These are phyloP conservation scores for Rhegmatorhina hoffmannsi DNA, from an alignment of 2,113 vertebrate species.

Conservation along the genomic window DNA sequence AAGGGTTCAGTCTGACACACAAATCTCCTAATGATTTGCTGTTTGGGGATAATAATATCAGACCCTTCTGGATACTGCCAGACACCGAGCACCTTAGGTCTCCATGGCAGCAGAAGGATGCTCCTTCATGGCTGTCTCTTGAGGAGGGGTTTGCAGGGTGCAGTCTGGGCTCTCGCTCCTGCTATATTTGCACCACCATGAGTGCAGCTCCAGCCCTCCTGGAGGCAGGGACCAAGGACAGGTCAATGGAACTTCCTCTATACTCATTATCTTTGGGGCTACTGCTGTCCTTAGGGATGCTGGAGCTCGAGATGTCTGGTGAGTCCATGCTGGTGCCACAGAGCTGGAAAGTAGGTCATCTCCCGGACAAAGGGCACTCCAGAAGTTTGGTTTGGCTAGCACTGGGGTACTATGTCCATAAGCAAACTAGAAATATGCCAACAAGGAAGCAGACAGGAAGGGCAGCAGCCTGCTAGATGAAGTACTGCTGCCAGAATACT, in stretches of 20 bases:
- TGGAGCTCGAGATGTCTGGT: not conserved
- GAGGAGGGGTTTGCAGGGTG: not conserved
- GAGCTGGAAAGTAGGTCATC: not conserved
- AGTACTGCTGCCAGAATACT: not conserved
- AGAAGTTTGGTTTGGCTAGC: not conserved
- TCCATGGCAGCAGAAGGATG: not conserved
- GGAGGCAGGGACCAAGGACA: not conserved
- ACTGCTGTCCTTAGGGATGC: not conserved
- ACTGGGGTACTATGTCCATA: not conserved
- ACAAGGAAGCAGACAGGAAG: not conserved
- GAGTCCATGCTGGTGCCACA: accelerated
- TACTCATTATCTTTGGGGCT: not conserved
- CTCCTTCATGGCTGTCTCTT: not conserved
- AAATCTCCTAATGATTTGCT: not conserved
- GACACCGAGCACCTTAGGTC: not conserved
- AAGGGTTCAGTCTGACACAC: accelerated
- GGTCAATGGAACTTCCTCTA: not conserved
- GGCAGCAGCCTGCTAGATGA: not conserved
- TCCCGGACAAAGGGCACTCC: not conserved
- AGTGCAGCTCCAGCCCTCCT: not conserved
- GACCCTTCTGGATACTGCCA: not conserved
- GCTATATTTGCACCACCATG: not conserved
- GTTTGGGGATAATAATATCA: not conserved
- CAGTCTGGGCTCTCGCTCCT: not conserved
- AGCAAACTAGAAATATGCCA: not conserved